Percentiles rank a stretch among this genome's conserved stretches.
Conservation (phyloP, 2,797 vertebrate genomes). For the Chaenodraco wilsoni region DNA sequence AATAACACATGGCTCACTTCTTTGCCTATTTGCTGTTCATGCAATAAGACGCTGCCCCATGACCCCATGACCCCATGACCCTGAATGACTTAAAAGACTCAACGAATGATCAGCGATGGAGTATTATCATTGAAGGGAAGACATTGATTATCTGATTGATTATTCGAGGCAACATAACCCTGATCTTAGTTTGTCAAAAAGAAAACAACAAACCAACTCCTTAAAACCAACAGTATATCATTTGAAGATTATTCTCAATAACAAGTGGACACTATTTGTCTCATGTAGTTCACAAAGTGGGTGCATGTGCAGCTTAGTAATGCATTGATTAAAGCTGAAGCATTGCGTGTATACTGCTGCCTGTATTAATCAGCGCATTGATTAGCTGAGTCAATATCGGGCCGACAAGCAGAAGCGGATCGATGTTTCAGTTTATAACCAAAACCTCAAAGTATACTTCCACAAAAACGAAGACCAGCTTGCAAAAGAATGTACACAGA, state of each 20-base stretch:
- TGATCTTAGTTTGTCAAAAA: background rate
- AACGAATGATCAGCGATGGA: background rate
- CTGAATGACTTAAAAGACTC: background rate
- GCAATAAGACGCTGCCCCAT: background rate
- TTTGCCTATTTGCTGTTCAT: background rate
- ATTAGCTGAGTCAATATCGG: constrained; percentile 61
- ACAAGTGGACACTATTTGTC: constrained; percentile 18
- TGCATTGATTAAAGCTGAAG: constrained; percentile 39
- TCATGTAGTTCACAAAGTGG: constrained; percentile 42
- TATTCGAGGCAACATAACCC: constrained; percentile 6
- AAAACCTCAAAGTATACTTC: too few species aligned
- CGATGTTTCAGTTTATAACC: constrained; percentile 34
- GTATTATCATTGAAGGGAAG: background rate
- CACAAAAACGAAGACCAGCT: background rate
- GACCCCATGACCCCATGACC: too few species aligned
- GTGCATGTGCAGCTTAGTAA: constrained; percentile 34
- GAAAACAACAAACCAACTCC: background rate
- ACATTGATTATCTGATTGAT: background rate
- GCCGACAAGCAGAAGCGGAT: constrained; percentile 39
- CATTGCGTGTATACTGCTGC: constrained; percentile 24
- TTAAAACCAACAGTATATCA: constrained; percentile 14
- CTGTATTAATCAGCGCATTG: constrained; percentile 63
- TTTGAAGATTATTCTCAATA: constrained; percentile 8
- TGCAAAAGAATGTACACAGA: background rate
- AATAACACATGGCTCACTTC: background rate